These are phyloP conservation scores for Porites lutea DNA, from an alignment of 64 coral and sea anemone species.

Conservation along the genomic window DNA sequence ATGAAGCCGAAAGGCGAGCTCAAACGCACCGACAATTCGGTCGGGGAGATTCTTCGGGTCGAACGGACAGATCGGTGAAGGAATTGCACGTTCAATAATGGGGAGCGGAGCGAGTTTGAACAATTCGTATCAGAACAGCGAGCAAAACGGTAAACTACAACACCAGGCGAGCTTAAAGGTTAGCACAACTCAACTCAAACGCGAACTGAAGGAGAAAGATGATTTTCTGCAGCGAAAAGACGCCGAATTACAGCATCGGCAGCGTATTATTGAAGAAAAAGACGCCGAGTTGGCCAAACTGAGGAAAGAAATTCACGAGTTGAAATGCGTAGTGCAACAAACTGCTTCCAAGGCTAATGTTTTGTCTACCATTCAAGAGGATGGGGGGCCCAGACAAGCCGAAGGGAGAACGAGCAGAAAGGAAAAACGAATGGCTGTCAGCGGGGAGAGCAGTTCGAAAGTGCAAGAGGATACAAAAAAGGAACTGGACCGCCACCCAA, in stretches of 20 bases:
- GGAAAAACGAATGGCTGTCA: slow-evolving; percentile 93
- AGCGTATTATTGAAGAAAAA: slow-evolving; percentile 85
- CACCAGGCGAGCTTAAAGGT: neutral
- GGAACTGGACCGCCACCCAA: slow-evolving; percentile 82
- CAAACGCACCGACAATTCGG: neutral
- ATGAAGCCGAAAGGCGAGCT: neutral
- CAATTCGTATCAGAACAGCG: neutral
- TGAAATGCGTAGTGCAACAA: slow-evolving; percentile 97
- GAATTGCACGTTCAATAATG: slow-evolving; percentile 19
- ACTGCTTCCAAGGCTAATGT: slow-evolving; percentile 70
- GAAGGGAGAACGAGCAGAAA: slow-evolving; percentile 46
- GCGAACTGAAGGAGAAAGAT: slow-evolving; percentile 89
- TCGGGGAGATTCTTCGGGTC: neutral
- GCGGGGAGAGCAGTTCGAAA: slow-evolving; percentile 93
- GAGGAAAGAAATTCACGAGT: slow-evolving; percentile 93
- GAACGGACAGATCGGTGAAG: neutral
- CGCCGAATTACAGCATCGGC: slow-evolving; percentile 79
- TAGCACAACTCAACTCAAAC: slow-evolving; percentile 27
- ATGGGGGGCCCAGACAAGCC: neutral
- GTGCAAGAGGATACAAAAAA: slow-evolving; percentile 84
- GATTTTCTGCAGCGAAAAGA: slow-evolving; percentile 95
- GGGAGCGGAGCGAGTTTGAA: slow-evolving; percentile 46
- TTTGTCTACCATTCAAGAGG: slow-evolving; percentile 81
- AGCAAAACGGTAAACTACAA: slow-evolving; percentile 31
- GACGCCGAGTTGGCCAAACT: slow-evolving; percentile 85